Percentiles rank a stretch among this genome's conserved stretches.
Conservation (phyloP, 1,140 invertebrate genomes). For the Acyrthosiphon pisum region DNA sequence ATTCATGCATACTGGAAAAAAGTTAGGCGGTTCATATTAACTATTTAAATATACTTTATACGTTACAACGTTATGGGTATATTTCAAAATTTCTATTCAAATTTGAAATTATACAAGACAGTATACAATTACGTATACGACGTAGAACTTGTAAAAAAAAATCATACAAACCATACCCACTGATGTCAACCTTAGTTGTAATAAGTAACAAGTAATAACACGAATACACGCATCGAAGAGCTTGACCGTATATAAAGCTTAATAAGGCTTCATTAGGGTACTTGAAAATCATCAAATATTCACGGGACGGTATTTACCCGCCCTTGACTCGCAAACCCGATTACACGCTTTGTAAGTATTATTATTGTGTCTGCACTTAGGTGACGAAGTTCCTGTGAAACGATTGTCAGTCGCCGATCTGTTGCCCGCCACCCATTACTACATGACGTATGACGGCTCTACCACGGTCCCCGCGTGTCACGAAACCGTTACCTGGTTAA, state of each 20-base stretch:
- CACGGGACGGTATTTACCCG: no score
- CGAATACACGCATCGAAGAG: neutral
- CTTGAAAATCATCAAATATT: neutral
- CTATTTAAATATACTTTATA: no score
- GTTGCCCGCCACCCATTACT: conserved; percentile 90
- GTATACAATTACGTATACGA: no score
- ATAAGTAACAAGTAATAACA: neutral
- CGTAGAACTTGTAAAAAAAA: no score
- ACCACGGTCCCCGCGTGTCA: conserved; percentile 92
- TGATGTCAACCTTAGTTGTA: no score
- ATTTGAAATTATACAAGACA: no score
- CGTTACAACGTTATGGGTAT: no score
- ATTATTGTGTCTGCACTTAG: conserved; percentile 64
- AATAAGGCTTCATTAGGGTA: neutral
- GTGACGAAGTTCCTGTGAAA: conserved; percentile 81
- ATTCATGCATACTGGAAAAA: no score
- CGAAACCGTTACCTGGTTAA: conserved; percentile 94
- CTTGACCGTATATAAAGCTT: neutral
- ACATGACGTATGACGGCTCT: conserved; percentile 97
- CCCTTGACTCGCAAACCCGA: neutral
- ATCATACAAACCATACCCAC: no score
- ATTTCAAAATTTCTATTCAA: no score
- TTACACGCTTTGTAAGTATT: neutral
- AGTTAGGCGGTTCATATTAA: no score
- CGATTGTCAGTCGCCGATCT: conserved; percentile 83